Percentiles rank a stretch among this genome's conserved stretches.
Conservation (phyloP, 1,140 invertebrate species). For the Parapsyche elsis region DNA sequence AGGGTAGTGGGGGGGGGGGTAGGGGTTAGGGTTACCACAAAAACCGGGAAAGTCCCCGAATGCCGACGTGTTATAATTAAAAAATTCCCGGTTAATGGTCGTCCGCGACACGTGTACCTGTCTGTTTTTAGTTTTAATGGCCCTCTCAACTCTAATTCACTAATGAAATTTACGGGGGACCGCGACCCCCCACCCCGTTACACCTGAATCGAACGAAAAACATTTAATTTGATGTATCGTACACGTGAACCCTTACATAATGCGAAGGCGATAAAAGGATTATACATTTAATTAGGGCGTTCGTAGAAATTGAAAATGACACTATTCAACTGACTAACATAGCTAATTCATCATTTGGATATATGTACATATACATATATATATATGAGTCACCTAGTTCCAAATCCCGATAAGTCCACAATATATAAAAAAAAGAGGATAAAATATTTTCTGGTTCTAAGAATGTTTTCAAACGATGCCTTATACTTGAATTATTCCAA, state of each 20-base stretch:
- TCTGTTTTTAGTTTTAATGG: slow-evolving; percentile 56
- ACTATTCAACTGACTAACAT: too few relatives aligned
- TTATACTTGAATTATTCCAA: too few relatives aligned
- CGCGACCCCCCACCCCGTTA: background rate
- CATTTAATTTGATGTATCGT: slow-evolving; percentile 1
- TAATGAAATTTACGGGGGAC: slow-evolving; percentile 55
- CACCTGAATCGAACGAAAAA: slow-evolving; percentile 21
- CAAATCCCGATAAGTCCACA: too few relatives aligned
- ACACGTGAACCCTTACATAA: background rate
- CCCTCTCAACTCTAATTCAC: slow-evolving; percentile 55
- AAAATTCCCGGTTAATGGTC: slow-evolving; percentile 55
- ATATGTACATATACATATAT: too few relatives aligned
- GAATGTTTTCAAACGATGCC: too few relatives aligned
- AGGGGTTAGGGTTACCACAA: background rate
- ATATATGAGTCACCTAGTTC: too few relatives aligned
- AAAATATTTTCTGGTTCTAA: too few relatives aligned
- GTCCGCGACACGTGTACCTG: slow-evolving; percentile 56
- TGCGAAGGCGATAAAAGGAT: background rate
- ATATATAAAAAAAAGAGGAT: too few relatives aligned
- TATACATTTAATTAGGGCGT: slow-evolving; percentile 5
- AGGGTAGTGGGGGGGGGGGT: background rate
- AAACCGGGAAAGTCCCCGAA: slow-evolving; percentile 47
- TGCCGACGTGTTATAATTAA: slow-evolving; percentile 55
- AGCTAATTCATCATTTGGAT: too few relatives aligned
- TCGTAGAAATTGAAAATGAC: background rate